Conservation (phyloP, 1,140 invertebrate genomes). For the Drosophila littoralis region DNA sequence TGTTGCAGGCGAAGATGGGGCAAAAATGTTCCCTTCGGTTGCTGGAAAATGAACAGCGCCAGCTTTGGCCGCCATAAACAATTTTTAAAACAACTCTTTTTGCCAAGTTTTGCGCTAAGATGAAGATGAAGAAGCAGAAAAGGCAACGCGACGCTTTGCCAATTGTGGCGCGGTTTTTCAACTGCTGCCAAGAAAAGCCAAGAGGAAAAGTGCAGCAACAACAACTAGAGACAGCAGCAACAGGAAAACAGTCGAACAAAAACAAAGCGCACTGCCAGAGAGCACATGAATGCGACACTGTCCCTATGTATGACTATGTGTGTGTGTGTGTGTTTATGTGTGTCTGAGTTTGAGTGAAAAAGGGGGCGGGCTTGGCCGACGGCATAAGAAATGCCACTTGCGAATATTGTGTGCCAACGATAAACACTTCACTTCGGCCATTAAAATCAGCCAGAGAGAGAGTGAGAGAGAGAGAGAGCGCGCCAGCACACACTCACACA, state of each 20-base stretch:
- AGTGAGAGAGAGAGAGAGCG: constrained; percentile 33
- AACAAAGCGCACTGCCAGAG: constrained; percentile 42
- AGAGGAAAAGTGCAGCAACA: constrained; percentile 67
- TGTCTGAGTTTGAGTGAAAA: constrained; percentile 55
- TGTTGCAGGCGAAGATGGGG: constrained; percentile 51
- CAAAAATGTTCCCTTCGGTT: constrained; percentile 50
- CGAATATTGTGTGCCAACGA: constrained; percentile 84
- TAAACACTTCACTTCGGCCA: constrained; percentile 85
- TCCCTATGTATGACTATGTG: constrained; percentile 11
- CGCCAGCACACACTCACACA: constrained; percentile 20
- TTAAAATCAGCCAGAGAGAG: constrained; percentile 81
- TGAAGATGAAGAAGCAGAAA: constrained; percentile 28
- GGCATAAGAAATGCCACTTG: constrained; percentile 82
- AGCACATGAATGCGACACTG: constrained; percentile 53
- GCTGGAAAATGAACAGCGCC: constrained; percentile 77
- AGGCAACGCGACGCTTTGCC: constrained; percentile 63
- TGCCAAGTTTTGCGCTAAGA: constrained; percentile 59
- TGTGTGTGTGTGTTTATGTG: constrained; percentile 20
- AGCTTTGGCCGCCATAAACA: constrained; percentile 73
- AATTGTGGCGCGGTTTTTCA: constrained; percentile 80
- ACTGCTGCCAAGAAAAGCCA: constrained; percentile 76
- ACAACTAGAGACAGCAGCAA: constrained; percentile 45
- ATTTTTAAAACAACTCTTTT: constrained; percentile 83
- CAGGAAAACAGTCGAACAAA: constrained; percentile 57
- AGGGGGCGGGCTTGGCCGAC: constrained; percentile 71